Conservation (phyloP, 2,888 invertebrate species). For the Salticus scenicus region DNA sequence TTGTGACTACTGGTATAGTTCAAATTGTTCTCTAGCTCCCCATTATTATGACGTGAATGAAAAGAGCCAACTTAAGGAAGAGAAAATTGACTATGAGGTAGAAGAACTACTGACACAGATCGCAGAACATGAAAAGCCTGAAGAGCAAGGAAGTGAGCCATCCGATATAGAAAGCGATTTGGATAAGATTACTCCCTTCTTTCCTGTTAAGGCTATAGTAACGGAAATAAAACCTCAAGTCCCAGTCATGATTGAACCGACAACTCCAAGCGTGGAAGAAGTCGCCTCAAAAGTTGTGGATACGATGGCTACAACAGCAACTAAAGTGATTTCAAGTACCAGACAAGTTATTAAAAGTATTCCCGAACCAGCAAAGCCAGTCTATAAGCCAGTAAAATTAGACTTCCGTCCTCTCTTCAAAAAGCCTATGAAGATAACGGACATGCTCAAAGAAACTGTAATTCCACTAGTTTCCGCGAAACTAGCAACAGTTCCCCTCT, state of each 20-base stretch:
- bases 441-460: too few species aligned
- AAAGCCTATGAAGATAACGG: neutral
- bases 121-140: neutral
- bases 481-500: neutral
- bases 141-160: neutral
- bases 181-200: conserved; percentile 27
- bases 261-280: neutral
- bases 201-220: conserved; percentile 49
- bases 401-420: neutral
- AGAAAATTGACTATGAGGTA: neutral
- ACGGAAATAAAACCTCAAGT: conserved; percentile 9
- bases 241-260: too few species aligned
- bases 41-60: conserved; percentile 79
- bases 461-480: neutral
- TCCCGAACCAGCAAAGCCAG: neutral
- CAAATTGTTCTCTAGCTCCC: conserved; percentile 81
- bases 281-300: conserved; percentile 1
- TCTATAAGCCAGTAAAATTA: neutral
- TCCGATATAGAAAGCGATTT: neutral
- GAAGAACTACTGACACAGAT: neutral
- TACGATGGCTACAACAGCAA: neutral
- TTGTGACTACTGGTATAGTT: conserved; percentile 74
- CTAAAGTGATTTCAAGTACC: neutral
- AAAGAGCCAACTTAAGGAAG: neutral
- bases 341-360: neutral